Evolutionary conservation across 53 echinoderm and acorn worm genomes (phyloP), one percentile per base, ranked within the genome.

Genomic region (Paracentrotus lividus): DNA sequence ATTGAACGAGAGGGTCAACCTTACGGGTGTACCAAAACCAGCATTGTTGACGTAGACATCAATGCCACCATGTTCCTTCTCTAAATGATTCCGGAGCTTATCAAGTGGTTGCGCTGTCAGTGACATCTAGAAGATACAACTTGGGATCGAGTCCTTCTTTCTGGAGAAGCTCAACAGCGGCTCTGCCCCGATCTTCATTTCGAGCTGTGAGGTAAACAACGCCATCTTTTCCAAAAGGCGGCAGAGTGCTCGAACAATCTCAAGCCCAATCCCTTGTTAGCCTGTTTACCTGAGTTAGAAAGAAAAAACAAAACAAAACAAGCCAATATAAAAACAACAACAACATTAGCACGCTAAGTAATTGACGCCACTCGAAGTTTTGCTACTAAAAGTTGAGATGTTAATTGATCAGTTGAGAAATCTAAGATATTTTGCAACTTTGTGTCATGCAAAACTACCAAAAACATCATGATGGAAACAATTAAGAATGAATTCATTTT

Each of bases 251-350:
- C 96, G 90, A 18, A 98, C 98, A 47, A 96, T 98, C 77, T 93
- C 95, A 67, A 98, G 97, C 38, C 98, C 98, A 69, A 98, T 93
- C 98, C 98, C 85, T 98, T 97, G 95, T 96, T 98, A 45, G 93
- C 45, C 98, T 97, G 5, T 96, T 98, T 1, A 95, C 95, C 97
- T 97, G 21, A 21, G n/a, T 24, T 2, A 20, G 21, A 76, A 76
- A 23, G 18, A 76, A 6, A 67, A 7, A 13, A 29, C 31, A 65
- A n/a, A n/a, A n/a, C n/a, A n/a, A n/a, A n/a, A n/a, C n/a, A n/a
- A n/a, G n/a, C n/a, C n/a, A n/a, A n/a, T 51, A n/a, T 65, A n/a
- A n/a, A n/a, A n/a, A n/a, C n/a, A n/a, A n/a, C n/a, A n/a, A n/a
- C n/a, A n/a, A n/a, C n/a, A n/a, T n/a, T n/a, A n/a, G n/a, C n/a